Evolutionary conservation across 2,888 invertebrate genomes (phyloP).

Genomic region (Cosmia pyralina): DNA sequence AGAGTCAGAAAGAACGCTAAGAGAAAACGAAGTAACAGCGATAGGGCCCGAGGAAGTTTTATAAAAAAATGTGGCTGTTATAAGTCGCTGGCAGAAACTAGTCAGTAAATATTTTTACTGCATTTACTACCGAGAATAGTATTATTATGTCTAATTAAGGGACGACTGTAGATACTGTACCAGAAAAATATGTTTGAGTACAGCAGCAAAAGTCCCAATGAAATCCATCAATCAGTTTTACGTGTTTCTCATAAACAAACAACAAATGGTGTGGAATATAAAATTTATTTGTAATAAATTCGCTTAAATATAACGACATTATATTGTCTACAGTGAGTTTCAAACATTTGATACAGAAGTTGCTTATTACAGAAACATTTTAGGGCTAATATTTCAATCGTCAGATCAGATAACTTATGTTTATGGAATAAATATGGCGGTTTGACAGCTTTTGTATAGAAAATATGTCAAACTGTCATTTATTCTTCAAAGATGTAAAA

Average conservation of each 20-base stretch:
- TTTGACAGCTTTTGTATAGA: no score
- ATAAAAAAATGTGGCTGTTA: no score
- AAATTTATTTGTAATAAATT: slow-evolving; percentile 68
- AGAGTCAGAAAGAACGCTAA: no score
- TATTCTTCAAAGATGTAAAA: neutral
- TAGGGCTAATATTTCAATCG: neutral
- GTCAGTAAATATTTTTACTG: neutral
- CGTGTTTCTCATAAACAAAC: neutral
- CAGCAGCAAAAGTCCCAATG: neutral
- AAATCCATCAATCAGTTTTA: neutral
- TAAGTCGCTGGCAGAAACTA: neutral
- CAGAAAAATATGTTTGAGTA: neutral
- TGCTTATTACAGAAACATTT: slow-evolving; percentile 3
- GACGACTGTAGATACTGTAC: no score
- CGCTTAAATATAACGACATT: slow-evolving; percentile 60
- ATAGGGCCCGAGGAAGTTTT: no score
- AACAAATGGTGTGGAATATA: slow-evolving; percentile 54
- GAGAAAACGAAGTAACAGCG: no score
- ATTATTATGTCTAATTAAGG: neutral
- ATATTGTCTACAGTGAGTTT: slow-evolving; percentile 50
- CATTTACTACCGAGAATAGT: neutral
- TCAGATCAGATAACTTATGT: no score
- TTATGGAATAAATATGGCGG: no score
- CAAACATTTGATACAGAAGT: slow-evolving; percentile 11
- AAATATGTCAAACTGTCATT: no score